Evolutionary conservation across 2,113 vertebrate genomes (phyloP), one percentile per base, ranked within the genome.

Genomic region (Indicator indicator): DNA sequence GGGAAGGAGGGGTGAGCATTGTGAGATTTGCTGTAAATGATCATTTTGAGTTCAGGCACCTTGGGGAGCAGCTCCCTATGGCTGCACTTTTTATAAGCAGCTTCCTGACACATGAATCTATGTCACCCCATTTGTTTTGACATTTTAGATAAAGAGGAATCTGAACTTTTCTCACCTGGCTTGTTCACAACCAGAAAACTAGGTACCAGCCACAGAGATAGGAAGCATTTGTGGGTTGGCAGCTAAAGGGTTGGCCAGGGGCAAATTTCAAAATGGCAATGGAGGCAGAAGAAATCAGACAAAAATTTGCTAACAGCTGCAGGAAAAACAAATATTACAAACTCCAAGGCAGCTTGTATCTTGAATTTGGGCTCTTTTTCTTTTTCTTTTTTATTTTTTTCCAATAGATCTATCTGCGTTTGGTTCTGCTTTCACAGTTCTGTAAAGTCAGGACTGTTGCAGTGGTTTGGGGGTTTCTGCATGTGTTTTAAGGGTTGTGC

Each of bases 21-120:
- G 14, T 0, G 2, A 40, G 13, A 63, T n/a, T 18, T 0, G 0
- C 14, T 16, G 4, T 17, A 44, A 93, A 59, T 3, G 10, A 46
- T 16, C 19, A 24, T 8, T 38, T 23, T 2, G 6, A 50, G 9
- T 14, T 60, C 32, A 33, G 23, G 44, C 68, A 23, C 15, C 8
- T 42, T 33, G 30, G 40, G 20, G 16, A 77, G 30, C 19, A 30
- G 14, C 16, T 80, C n/a, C 3, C 2, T 13, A n/a, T 62, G 13
- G 26, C 8, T 9, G 4, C 4, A 23, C 23, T 27, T 27, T 3
- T 59, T 40, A 48, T 12, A 40, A 80, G 9, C 56, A 46, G 5
- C 26, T 56, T 27, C 56, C 46, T 56, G 5, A 6, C 2, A 3
- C 4, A 1, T 38, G 55, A 72, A 65, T 44, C n/a, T 2, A 32